Percentiles rank a stretch among this genome's conserved stretches.
These are phyloP conservation scores for Dendropsophus ebraccatus DNA, from an alignment of 2,113 vertebrate species.

Conservation along the genomic window DNA sequence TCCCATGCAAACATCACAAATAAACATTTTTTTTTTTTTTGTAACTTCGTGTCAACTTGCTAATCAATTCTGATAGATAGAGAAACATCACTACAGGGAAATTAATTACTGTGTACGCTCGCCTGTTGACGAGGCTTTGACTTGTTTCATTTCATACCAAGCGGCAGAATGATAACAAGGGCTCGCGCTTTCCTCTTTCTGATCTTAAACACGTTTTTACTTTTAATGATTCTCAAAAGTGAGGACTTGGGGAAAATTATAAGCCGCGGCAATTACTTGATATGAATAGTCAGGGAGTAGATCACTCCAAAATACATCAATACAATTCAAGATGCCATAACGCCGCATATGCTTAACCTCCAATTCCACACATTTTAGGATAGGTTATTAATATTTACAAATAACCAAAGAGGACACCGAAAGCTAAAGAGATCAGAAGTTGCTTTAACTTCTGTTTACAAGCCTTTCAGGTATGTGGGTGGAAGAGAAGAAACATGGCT, in stretches of 20 bases:
- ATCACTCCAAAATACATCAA: not conserved
- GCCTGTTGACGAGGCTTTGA: slow-evolving; percentile 37
- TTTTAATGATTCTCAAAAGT: slow-evolving; percentile 34
- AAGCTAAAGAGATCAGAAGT: not conserved
- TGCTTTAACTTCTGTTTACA: not conserved
- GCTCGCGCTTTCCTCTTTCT: slow-evolving; percentile 16
- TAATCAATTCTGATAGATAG: slow-evolving; percentile 46
- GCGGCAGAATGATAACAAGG: slow-evolving; percentile 39
- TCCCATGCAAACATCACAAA: slow-evolving; percentile 29
- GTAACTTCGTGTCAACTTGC: slow-evolving; percentile 25
- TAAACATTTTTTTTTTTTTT: slow-evolving; percentile 26
- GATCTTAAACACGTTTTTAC: slow-evolving; percentile 32
- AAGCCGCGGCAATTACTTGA: not conserved
- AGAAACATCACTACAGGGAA: slow-evolving; percentile 50
- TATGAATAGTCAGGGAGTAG: not conserved
- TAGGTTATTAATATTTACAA: not conserved
- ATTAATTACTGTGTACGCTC: slow-evolving; percentile 40
- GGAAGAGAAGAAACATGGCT: not conserved
- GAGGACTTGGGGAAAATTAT: slow-evolving; percentile 4
- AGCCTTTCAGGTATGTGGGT: too few species aligned
- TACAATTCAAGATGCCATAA: not conserved
- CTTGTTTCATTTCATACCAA: slow-evolving; percentile 40
- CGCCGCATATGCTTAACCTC: not conserved
- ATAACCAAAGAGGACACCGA: not conserved
- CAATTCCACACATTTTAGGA: not conserved